A percentile compares a stretch with the other conserved stretches of the same genome.
phyloP scores from a whole-genome alignment of 2,797 vertebrate species.

The Sebastes kiyomatsui region DNA sequence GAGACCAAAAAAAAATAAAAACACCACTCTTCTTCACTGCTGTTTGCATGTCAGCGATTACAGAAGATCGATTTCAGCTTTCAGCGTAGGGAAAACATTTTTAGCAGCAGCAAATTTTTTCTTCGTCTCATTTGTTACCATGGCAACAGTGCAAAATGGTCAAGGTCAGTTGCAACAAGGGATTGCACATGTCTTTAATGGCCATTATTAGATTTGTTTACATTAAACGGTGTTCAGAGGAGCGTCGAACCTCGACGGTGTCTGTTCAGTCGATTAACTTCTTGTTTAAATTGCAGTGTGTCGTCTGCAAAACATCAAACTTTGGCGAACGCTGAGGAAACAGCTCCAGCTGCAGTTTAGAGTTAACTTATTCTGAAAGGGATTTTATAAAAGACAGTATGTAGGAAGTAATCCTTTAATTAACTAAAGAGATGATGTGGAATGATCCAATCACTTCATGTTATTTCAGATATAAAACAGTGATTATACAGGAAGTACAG shows the following conservation, averaged over 20 bases:
- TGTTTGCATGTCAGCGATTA: not conserved
- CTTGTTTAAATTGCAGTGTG: not conserved
- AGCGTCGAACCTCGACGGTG: not conserved
- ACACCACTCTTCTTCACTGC: not conserved
- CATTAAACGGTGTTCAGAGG: not conserved
- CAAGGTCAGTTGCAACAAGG: conserved; percentile 47
- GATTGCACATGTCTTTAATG: conserved; percentile 22
- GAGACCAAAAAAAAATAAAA: not conserved
- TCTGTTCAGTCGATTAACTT: not conserved
- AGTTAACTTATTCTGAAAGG: not conserved
- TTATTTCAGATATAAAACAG: not conserved
- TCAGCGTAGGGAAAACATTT: conserved; percentile 4
- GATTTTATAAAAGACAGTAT: not conserved
- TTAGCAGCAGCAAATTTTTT: conserved; percentile 8
- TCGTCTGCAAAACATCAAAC: not conserved
- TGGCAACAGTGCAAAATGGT: conserved; percentile 62
- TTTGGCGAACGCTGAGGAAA: not conserved
- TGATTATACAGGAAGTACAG: not conserved
- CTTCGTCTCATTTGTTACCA: conserved; percentile 60
- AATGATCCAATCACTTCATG: not conserved
- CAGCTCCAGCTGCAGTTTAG: not conserved
- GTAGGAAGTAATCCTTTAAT: not conserved
- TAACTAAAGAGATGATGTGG: not conserved
- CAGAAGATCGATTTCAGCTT: conserved; percentile 18
- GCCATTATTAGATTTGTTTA: conserved; percentile 22